A percentile compares a stretch with the other conserved stretches of the same genome.
Conservation (phyloP, 2,113 vertebrate genomes). For the Cebidichthys violaceus region DNA sequence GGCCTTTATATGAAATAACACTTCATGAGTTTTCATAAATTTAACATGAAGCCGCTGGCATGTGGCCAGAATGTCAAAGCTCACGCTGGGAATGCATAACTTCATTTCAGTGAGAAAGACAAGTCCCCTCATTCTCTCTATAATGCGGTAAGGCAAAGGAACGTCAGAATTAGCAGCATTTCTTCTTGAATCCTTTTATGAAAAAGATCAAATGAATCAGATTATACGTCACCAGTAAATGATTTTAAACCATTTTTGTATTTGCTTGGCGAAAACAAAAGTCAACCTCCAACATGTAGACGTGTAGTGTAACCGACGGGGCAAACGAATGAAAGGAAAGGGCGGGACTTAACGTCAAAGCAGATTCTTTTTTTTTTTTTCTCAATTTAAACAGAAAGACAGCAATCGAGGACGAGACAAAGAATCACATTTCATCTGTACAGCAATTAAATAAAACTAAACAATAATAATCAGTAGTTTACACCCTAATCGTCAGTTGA, state of each 20-base stretch:
- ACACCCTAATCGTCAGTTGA: conserved; percentile 60
- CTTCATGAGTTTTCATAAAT: not conserved
- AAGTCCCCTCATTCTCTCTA: conserved; percentile 58
- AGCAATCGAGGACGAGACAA: conserved; percentile 26
- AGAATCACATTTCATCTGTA: conserved; percentile 65
- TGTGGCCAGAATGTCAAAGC: conserved; percentile 33
- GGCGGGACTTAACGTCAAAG: conserved; percentile 24
- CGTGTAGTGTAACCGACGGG: not conserved
- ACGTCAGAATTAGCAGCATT: conserved; percentile 84
- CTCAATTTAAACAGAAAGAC: conserved; percentile 41
- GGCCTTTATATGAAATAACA: conserved; percentile 4
- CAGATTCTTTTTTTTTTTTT: conserved; percentile 2
- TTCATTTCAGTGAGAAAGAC: conserved; percentile 20
- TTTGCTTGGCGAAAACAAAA: conserved; percentile 28
- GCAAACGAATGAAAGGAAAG: conserved; percentile 12
- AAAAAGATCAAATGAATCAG: conserved; percentile 5
- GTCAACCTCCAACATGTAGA: not conserved
- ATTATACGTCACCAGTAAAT: conserved; percentile 25
- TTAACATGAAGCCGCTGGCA: conserved; percentile 16
- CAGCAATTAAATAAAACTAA: conserved; percentile 76
- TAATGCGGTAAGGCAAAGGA: conserved; percentile 88
- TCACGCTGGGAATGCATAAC: conserved; percentile 61
- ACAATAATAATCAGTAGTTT: conserved; percentile 58
- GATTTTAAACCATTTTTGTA: conserved; percentile 26
- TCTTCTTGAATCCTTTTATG: conserved; percentile 58